Conservation (phyloP, 2,888 invertebrate species). For the Luperina nickerlii region DNA sequence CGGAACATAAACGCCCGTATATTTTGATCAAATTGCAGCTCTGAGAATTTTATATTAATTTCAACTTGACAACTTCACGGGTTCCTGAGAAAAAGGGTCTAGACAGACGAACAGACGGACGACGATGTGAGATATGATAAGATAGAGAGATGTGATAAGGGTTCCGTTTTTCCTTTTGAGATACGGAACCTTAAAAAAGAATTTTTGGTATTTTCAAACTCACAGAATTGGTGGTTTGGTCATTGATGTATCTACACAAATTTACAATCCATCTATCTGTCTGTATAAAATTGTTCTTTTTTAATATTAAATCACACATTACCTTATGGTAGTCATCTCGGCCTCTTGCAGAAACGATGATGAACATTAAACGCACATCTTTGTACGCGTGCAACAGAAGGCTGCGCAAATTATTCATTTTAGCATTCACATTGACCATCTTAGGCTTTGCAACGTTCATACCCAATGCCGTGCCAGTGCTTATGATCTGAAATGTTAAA, state of each 20-base stretch:
- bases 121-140: no score
- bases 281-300: not conserved
- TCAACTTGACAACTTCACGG: no score
- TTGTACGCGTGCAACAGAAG: conserved; percentile 70
- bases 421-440: conserved; percentile 71
- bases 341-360: conserved; percentile 89
- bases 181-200: no score
- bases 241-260: not conserved
- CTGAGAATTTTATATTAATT: no score
- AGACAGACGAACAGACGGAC: no score
- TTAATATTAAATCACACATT: conserved; percentile 14
- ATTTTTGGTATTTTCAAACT: not conserved
- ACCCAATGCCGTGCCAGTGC: conserved; percentile 77
- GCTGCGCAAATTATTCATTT: conserved; percentile 68
- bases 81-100: no score
- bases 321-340: conserved; percentile 88
- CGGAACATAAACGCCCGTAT: no score
- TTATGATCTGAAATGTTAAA: conserved; percentile 73
- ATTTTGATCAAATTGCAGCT: no score
- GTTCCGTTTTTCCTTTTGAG: no score
- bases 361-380: conserved; percentile 89
- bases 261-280: not conserved
- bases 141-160: no score
- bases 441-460: conserved; percentile 77
- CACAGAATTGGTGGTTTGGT: not conserved